Percentiles rank a stretch among this genome's conserved stretches.
Evolutionary conservation across 2,113 vertebrate genomes (phyloP).

Genomic region (Todiramphus saurophagus): DNA sequence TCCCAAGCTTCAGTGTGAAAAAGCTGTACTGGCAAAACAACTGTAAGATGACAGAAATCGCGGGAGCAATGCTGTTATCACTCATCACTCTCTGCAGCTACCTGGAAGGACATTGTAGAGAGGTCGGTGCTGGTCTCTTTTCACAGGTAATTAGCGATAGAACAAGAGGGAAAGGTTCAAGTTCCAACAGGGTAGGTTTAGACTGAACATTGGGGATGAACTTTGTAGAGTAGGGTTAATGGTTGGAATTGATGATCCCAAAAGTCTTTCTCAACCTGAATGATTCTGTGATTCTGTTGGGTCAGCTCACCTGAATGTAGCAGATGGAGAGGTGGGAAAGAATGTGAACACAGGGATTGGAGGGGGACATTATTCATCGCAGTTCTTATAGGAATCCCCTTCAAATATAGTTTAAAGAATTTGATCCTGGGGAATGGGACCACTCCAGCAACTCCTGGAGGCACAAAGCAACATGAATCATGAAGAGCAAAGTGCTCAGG

Average conservation of each 20-base stretch:
- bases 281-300: too few relatives aligned
- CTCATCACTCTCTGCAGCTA: too few relatives aligned
- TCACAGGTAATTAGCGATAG: too few relatives aligned
- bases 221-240: too few relatives aligned
- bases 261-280: too few relatives aligned
- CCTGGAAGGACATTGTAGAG: too few relatives aligned
- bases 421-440: not conserved
- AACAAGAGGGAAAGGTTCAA: too few relatives aligned
- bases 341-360: not conserved
- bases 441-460: fast-evolving
- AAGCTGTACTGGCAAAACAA: not conserved
- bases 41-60: not conserved
- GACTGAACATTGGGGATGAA: too few relatives aligned
- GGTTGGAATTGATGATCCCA: too few relatives aligned
- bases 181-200: too few relatives aligned
- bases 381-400: not conserved
- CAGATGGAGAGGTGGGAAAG: not conserved
- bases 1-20: not conserved
- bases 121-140: too few relatives aligned
- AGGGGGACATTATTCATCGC: not conserved
- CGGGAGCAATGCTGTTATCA: not conserved
- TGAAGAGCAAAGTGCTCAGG: not conserved
- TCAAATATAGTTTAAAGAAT: not conserved
- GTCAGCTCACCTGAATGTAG: not conserved
- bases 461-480: not conserved